Conservation (phyloP, 2,888 invertebrate genomes). For the Alitta virens region DNA sequence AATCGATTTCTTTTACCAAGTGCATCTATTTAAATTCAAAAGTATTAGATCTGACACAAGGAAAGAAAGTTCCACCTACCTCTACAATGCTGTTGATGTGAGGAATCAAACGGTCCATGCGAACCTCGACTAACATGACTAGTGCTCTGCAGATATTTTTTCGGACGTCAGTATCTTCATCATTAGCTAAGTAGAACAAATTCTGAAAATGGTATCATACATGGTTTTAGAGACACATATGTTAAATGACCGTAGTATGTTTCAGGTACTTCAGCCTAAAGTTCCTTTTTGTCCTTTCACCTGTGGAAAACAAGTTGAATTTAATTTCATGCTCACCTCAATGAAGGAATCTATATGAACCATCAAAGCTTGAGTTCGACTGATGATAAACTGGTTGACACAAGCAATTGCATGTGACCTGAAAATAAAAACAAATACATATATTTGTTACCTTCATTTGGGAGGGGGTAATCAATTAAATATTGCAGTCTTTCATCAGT, state of each 20-base stretch:
- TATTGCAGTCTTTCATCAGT: too few species aligned
- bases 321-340: constrained; percentile 61
- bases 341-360: constrained; percentile 90
- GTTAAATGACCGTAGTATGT: background rate
- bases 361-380: constrained; percentile 90
- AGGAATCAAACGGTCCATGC: constrained; percentile 89
- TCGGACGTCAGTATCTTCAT: constrained; percentile 94
- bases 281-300: background rate
- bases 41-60: background rate
- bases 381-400: constrained; percentile 97
- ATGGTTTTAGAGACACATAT: background rate
- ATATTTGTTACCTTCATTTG: too few species aligned
- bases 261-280: background rate
- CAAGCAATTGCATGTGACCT: constrained; percentile 95
- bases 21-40: too few species aligned
- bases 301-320: background rate
- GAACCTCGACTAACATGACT: constrained; percentile 92
- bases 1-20: too few species aligned
- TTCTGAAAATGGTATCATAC: constrained; percentile 61
- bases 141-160: constrained; percentile 97
- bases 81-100: constrained; percentile 96
- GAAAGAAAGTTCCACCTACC: constrained; percentile 58
- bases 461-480: too few species aligned
- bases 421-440: constrained; percentile 25
- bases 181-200: constrained; percentile 89